Evolutionary conservation across 2,113 vertebrate species (phyloP).

Genomic region (Lophotis ruficrista): DNA sequence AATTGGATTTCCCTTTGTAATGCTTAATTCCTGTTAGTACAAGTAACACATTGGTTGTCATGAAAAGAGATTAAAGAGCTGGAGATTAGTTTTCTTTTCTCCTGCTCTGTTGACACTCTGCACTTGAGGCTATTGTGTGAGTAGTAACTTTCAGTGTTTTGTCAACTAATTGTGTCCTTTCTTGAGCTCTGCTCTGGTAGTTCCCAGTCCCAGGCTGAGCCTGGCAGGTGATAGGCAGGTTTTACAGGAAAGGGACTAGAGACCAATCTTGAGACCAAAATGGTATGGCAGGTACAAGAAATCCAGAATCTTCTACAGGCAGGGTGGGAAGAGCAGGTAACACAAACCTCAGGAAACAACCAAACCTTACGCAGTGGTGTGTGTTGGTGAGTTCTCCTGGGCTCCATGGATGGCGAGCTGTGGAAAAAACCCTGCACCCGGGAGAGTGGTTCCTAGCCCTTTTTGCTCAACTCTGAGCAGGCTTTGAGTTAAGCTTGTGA

Average conservation of each 20-base stretch:
- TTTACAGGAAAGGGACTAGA: background rate
- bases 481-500: background rate
- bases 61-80: background rate
- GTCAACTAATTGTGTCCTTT: background rate
- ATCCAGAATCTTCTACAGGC: background rate
- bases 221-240: background rate
- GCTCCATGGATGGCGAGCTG: rapidly evolving
- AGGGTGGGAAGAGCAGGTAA: background rate
- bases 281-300: background rate
- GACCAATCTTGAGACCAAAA: background rate
- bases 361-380: rapidly evolving
- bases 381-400: background rate
- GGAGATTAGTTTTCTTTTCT: background rate
- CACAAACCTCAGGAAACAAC: background rate
- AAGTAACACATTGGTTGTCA: background rate
- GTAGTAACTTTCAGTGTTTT: conserved; percentile 30
- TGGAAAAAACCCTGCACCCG: background rate
- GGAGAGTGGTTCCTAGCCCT: background rate
- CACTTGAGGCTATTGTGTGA: background rate
- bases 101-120: background rate
- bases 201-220: background rate
- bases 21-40: background rate
- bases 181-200: background rate
- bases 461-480: rapidly evolving
- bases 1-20: background rate